Evolutionary conservation across 2,113 vertebrate genomes (phyloP).

Genomic region (Chauna torquata): DNA sequence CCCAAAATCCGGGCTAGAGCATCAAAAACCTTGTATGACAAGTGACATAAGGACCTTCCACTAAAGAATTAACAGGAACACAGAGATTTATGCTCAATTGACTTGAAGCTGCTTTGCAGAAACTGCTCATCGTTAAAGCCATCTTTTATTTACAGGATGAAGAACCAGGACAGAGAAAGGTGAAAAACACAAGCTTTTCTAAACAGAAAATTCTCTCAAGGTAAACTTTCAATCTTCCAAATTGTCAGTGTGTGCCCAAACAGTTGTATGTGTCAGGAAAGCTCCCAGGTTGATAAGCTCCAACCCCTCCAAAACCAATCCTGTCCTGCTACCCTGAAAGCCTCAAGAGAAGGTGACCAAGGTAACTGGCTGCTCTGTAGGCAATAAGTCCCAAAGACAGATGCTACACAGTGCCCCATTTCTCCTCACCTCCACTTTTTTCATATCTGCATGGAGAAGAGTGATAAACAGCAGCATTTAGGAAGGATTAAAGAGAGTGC

Average conservation of each 20-base stretch:
- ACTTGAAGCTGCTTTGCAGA: neutral
- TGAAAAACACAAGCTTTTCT: neutral
- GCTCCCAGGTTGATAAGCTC: neutral
- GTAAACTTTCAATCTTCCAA: neutral
- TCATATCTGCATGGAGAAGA: neutral
- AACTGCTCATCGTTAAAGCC: neutral
- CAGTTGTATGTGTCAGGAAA: neutral
- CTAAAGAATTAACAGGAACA: neutral
- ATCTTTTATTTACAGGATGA: slow-evolving; percentile 24
- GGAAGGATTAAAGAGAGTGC: neutral
- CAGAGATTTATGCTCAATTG: neutral
- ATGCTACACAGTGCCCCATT: neutral
- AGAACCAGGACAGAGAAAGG: neutral
- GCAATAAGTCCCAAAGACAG: rapidly evolving
- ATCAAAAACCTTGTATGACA: neutral
- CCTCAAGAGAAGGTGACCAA: neutral
- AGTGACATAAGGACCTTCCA: neutral
- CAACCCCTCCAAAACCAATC: neutral
- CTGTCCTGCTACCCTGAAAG: neutral
- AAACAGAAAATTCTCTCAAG: neutral
- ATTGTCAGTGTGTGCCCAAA: neutral
- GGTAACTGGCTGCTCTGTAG: neutral
- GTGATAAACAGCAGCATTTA: neutral
- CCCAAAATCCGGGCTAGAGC: neutral
- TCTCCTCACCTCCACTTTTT: neutral